phyloP scores from a whole-genome alignment of 2,113 vertebrate species.

The Tonatia bakeri region DNA sequence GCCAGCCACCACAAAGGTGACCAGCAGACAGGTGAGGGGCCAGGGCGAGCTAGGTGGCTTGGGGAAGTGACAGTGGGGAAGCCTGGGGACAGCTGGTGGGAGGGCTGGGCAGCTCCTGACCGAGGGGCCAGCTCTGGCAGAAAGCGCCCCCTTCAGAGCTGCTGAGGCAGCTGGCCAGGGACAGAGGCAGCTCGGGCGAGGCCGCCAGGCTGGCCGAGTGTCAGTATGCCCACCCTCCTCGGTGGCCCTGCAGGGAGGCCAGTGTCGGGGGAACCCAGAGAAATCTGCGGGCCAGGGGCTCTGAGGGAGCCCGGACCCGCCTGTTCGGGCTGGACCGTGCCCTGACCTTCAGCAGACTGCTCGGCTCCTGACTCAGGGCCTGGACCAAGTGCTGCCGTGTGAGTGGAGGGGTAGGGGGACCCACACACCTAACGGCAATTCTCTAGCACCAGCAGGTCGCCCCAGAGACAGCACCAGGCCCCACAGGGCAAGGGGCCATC shows the following conservation, averaged over 20 bases:
- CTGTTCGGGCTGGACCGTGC: no score
- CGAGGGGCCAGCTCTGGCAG: neutral
- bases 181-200: neutral
- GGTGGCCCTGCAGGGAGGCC: accelerated
- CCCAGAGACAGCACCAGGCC: neutral
- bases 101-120: accelerated
- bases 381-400: neutral
- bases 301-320: neutral
- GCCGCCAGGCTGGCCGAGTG: neutral
- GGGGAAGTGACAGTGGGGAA: neutral
- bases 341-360: neutral
- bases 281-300: neutral
- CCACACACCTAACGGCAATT: neutral
- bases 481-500: neutral
- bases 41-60: no score
- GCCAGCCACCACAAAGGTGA: neutral
- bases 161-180: neutral
- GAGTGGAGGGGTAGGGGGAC: neutral
- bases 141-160: no score
- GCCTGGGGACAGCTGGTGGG: neutral
- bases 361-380: no score
- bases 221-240: accelerated
- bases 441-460: neutral
- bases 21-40: neutral
- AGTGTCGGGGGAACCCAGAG: accelerated